Evolutionary conservation across 2,113 vertebrate genomes (phyloP), one percentile per base, ranked within the genome.

Genomic region (Tupaia tana): DNA sequence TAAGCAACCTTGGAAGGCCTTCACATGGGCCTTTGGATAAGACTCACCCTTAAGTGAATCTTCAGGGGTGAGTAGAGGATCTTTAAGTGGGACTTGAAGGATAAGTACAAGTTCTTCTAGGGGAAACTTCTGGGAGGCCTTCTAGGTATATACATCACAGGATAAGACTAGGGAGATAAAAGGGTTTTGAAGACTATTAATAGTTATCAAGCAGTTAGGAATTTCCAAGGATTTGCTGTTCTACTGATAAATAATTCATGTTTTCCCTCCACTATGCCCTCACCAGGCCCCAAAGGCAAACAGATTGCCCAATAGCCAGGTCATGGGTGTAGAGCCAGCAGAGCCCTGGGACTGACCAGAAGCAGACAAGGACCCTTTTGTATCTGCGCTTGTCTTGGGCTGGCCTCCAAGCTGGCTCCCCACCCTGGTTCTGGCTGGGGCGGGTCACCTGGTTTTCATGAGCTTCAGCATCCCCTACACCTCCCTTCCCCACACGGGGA

Each of bases 341-440:
- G 75, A 78, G 77, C 18, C 81, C 91, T 20, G 52, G 78, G 85
- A 75, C 81, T 88, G 67, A 83, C 94, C 90, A 31, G 73, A 73
- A 58, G 86, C 27, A 83, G 92, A 97, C 95, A 95, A 97, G 94
- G 79, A 58, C 43, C 52, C 43, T 59, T 95, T 95, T 97, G 89
- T 97, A 66, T 77, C 31, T 34, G 29, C 13, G 0, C 20, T 86
- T 4, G 1, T 24, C 52, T 24, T 20, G 69, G 43, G 69, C 77
- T 4, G 1, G 34, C 24, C 78, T 88, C 89, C 91, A n/a, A 12
- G 63, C 89, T 74, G 4, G 7, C 25, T 63, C 83, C 27, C 27
- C 24, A 27, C 29, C n/a, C 59, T 56, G 29, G 0, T 16, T 29
- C 56, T 69, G 90, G 61, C 83, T 15, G 29, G 75, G 27, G n/a